These are phyloP conservation scores for Meloidogyne chitwoodi DNA, from an alignment of 1,140 invertebrate genomes.

Conservation along the genomic window DNA sequence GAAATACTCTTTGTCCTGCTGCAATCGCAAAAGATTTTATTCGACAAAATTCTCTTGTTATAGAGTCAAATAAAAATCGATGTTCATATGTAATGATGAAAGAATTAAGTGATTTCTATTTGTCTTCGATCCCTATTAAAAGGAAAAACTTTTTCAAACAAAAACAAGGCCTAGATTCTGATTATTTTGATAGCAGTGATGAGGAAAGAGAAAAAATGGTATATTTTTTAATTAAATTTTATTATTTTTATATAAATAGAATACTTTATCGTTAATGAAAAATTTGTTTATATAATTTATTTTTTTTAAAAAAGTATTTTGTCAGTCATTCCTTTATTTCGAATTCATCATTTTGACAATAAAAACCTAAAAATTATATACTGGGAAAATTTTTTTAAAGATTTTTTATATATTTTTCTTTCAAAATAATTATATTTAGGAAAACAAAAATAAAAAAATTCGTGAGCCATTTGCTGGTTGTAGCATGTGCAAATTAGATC, in stretches of 20 bases:
- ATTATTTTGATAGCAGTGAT: conserved; percentile 14
- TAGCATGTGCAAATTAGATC: conserved; percentile 9
- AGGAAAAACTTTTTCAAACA: not conserved
- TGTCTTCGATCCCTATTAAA: too few relatives aligned
- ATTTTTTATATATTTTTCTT: too few relatives aligned
- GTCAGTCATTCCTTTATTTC: too few relatives aligned
- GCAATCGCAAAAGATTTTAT: not conserved
- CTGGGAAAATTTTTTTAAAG: too few relatives aligned
- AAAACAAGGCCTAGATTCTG: not conserved
- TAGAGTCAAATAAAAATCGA: not conserved
- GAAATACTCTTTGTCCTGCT: not conserved
- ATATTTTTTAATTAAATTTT: not conserved
- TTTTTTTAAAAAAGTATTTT: too few relatives aligned
- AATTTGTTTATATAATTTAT: too few relatives aligned
- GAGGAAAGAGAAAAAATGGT: conserved; percentile 4
- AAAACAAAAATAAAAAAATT: not conserved
- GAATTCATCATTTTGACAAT: too few relatives aligned
- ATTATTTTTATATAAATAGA: too few relatives aligned
- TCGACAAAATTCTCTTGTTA: not conserved
- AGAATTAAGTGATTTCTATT: too few relatives aligned
- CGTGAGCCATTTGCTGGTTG: conserved; percentile 16
- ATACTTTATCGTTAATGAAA: too few relatives aligned
- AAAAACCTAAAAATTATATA: too few relatives aligned
- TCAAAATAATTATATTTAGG: not conserved
- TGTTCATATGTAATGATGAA: not conserved